Evolutionary conservation across 53 echinoderm and acorn worm species (phyloP).

Genomic region (Mesocentrotus franciscanus): DNA sequence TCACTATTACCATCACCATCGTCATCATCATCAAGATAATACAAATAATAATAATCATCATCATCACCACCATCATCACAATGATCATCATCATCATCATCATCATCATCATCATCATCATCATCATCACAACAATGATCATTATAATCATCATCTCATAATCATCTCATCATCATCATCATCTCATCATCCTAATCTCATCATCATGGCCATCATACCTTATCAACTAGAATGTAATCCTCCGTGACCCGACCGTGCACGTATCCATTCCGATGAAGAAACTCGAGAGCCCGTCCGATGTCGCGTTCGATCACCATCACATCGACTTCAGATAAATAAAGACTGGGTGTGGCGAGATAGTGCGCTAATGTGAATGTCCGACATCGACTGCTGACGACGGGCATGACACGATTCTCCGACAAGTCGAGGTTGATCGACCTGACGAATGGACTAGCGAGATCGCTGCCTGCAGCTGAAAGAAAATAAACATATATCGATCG

Average conservation of each 20-base stretch:
- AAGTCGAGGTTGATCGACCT: constrained; percentile 78
- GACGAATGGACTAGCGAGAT: constrained; percentile 73
- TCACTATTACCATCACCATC: neutral
- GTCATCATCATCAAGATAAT: neutral
- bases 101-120: constrained; percentile 11
- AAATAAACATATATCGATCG: neutral
- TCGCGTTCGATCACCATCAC: constrained; percentile 85
- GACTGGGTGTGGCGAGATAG: constrained; percentile 72
- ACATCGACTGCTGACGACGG: constrained; percentile 77
- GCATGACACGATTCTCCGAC: constrained; percentile 77
- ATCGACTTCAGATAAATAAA: constrained; percentile 77
- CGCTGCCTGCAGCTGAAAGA: neutral
- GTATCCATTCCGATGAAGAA: constrained; percentile 86
- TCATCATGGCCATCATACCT: constrained; percentile 71
- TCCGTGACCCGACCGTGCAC: constrained; percentile 88
- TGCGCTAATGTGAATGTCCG: constrained; percentile 80
- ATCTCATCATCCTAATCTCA: neutral
- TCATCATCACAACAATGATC: constrained; percentile 21
- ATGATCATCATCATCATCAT: neutral
- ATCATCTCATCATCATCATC: constrained; percentile 49
- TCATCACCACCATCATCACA: constrained; percentile 3
- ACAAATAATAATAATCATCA: neutral
- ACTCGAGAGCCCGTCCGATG: constrained; percentile 83
- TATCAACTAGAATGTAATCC: constrained; percentile 90
- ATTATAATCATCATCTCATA: constrained; percentile 45